These are phyloP conservation scores for Lathronympha strigana DNA, from an alignment of 2,888 invertebrate genomes.

Conservation along the genomic window DNA sequence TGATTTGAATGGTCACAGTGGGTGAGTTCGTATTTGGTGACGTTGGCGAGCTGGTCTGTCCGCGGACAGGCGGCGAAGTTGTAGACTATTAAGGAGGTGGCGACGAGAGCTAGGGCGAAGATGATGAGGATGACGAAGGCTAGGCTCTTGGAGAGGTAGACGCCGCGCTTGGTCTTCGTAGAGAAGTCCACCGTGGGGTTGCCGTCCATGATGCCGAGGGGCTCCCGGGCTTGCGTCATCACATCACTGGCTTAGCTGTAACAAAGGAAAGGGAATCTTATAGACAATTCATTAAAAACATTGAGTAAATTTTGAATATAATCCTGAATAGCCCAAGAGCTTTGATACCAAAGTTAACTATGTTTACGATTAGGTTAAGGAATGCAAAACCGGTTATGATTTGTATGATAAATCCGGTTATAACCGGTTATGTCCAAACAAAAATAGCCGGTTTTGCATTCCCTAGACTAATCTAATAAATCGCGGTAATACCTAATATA, in stretches of 20 bases:
- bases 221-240: conserved; percentile 79
- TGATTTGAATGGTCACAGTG: conserved; percentile 75
- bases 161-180: conserved; percentile 84
- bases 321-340: too few relatives aligned
- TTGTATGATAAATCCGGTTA: too few relatives aligned
- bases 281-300: not conserved
- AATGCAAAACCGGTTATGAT: too few relatives aligned
- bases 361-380: too few relatives aligned
- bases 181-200: conserved; percentile 86
- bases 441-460: too few relatives aligned
- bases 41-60: conserved; percentile 73
- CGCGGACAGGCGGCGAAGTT: conserved; percentile 88
- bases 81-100: conserved; percentile 90
- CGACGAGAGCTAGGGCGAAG: conserved; percentile 86
- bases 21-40: conserved; percentile 74
- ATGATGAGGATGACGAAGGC: conserved; percentile 85
- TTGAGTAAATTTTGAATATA: not conserved
- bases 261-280: conserved; percentile 43
- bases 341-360: too few relatives aligned
- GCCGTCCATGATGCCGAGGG: conserved; percentile 85
- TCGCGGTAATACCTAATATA: too few relatives aligned
- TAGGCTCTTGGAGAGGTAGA: conserved; percentile 87
- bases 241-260: conserved; percentile 76
- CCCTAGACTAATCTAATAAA: too few relatives aligned
- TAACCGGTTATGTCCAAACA: too few relatives aligned